These are phyloP conservation scores for Brachystomella parvula DNA, from an alignment of 1,140 invertebrate species.

Conservation along the genomic window DNA sequence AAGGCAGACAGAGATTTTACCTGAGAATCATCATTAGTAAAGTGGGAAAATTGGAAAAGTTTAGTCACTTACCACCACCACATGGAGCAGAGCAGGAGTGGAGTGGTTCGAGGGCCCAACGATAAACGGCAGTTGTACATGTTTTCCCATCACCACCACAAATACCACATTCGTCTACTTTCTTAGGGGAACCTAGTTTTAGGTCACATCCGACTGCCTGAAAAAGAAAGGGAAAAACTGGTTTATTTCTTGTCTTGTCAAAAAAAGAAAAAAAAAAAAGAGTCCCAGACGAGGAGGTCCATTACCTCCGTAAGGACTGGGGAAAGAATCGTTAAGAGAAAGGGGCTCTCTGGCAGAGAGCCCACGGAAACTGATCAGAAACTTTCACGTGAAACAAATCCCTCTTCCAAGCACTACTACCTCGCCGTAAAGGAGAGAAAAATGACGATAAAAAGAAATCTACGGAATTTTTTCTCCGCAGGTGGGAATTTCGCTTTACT, in stretches of 20 bases:
- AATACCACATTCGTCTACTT: slow-evolving; percentile 77
- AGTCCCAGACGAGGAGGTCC: slow-evolving; percentile 2
- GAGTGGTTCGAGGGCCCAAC: slow-evolving; percentile 71
- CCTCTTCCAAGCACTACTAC: not conserved
- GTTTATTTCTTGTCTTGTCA: not conserved
- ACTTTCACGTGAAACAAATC: slow-evolving; percentile 14
- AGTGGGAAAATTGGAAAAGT: slow-evolving; percentile 11
- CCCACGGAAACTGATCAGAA: slow-evolving; percentile 6
- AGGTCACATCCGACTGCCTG: slow-evolving; percentile 86
- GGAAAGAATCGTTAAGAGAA: slow-evolving; percentile 13
- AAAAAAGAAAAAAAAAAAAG: slow-evolving; percentile 1
- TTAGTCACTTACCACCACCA: slow-evolving; percentile 75
- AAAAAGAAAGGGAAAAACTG: slow-evolving; percentile 22
- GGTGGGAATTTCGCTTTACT: slow-evolving; percentile 4
- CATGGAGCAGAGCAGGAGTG: slow-evolving; percentile 79
- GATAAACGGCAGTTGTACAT: slow-evolving; percentile 66
- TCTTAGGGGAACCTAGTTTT: slow-evolving; percentile 70
- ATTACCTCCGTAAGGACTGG: not conserved
- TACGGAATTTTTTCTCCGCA: not conserved
- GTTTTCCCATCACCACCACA: slow-evolving; percentile 81
- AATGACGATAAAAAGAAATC: slow-evolving; percentile 6
- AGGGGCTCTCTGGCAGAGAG: slow-evolving; percentile 7
- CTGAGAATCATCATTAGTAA: not conserved
- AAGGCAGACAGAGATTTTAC: not conserved
- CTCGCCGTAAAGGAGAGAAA: not conserved